phyloP scores from a whole-genome alignment of 2,113 vertebrate genomes.

The Oreochromis tanganicae region DNA sequence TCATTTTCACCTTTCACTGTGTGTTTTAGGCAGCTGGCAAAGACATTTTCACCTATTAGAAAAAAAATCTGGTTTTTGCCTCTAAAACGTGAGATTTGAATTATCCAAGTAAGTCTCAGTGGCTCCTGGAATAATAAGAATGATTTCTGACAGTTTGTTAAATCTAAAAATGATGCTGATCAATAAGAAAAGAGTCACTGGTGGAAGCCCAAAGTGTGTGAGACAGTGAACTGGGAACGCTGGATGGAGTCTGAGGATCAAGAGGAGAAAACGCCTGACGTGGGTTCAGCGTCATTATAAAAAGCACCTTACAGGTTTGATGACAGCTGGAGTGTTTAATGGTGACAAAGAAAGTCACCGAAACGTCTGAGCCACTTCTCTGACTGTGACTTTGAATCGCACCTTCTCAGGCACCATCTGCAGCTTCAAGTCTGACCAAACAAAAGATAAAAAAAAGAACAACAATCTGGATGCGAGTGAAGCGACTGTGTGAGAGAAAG shows the following conservation, averaged over 20 bases:
- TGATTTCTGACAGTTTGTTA: background rate
- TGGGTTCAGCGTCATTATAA: background rate
- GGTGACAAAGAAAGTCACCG: background rate
- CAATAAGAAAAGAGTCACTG: background rate
- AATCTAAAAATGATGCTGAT: background rate
- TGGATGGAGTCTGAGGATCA: background rate
- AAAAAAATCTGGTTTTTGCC: background rate
- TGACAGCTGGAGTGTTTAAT: background rate
- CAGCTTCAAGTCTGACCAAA: background rate
- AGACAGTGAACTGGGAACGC: background rate
- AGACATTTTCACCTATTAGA: background rate
- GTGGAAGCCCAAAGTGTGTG: background rate
- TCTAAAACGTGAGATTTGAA: background rate
- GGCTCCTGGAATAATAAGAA: background rate
- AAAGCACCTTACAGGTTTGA: background rate
- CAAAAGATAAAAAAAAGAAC: background rate
- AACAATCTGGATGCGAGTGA: background rate
- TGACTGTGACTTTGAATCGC: background rate
- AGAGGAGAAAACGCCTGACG: background rate
- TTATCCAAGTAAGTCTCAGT: background rate
- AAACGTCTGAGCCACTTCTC: background rate
- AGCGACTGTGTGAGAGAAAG: background rate
- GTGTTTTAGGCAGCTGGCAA: background rate
- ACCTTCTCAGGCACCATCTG: background rate
- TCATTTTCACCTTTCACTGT: background rate